Conservation (phyloP, 2,113 vertebrate genomes). For the Channa argus region DNA sequence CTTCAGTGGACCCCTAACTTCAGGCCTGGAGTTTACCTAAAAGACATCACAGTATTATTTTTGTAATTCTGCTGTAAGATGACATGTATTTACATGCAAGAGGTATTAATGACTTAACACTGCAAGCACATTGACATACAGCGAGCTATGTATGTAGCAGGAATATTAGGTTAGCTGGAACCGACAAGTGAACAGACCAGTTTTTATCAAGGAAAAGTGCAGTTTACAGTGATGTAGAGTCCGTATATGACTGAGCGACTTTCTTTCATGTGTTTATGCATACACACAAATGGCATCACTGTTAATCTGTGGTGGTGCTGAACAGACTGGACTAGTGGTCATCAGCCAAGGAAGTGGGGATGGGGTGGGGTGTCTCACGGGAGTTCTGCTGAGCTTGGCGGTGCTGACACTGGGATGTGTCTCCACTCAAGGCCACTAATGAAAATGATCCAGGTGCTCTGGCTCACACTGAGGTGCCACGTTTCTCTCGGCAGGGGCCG, state of each 20-base stretch:
- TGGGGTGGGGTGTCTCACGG: conserved; percentile 71
- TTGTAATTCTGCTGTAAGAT: not conserved
- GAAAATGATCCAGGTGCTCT: conserved; percentile 92
- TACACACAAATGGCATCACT: conserved; percentile 74
- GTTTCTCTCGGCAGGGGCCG: conserved; percentile 59
- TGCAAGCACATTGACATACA: conserved; percentile 7
- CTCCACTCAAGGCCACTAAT: conserved; percentile 87
- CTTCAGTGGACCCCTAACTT: no score
- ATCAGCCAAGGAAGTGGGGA: conserved; percentile 58
- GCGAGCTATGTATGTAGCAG: not conserved
- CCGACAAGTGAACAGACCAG: no score
- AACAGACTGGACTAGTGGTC: conserved; percentile 71
- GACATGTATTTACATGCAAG: not conserved
- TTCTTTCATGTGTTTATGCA: conserved; percentile 56
- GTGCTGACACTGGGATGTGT: conserved; percentile 85
- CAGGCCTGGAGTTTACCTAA: no score
- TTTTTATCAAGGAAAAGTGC: conserved; percentile 29
- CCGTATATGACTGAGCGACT: conserved; percentile 53
- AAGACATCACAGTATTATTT: not conserved
- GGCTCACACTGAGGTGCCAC: conserved; percentile 85
- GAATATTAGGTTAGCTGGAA: no score
- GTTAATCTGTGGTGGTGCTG: conserved; percentile 78
- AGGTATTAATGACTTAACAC: not conserved
- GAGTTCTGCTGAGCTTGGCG: conserved; percentile 63
- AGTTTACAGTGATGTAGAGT: conserved; percentile 49